Evolutionary conservation across 2,113 vertebrate genomes (phyloP), one percentile per base, ranked within the genome.

Genomic region (Micromys minutus): DNA sequence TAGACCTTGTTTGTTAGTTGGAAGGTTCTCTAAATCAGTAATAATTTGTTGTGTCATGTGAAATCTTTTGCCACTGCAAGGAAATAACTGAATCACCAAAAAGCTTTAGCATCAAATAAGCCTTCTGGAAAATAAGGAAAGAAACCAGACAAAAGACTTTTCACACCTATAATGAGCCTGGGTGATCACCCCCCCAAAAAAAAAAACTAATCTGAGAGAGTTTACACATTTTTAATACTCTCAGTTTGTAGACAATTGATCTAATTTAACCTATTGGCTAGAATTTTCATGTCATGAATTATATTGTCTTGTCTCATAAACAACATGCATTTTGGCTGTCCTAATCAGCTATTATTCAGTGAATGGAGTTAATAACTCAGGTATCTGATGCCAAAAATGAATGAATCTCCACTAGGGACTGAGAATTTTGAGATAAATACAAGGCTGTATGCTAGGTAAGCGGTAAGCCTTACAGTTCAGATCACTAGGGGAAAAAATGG

Each of bases 331-430:
- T 80, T 87, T 89, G 63, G 79, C 79, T 97, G 74, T 91, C 57
- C 65, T 94, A 94, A 90, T 63, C 83, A 96, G 79, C 89, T 87
- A 65, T 77, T 34, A 65, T 96, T 96, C 69, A 91, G 0, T 90
- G 65, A 96, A 87, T 52, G 63, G 81, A 93, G 95, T 89, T 79
- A 96, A 80, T 55, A 96, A 95, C 91, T 93, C 92, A 92, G 94
- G 95, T 96, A 89, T 65, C 90, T 80, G 31, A 61, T 63, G 63
- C 91, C 91, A 96, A 97, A 97, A 97, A 88, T 45, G 94, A 91
- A 67, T 87, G 94, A 91, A 67, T 87, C 84, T 86, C 77, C 75
- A 57, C 45, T 50, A 92, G 74, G 74, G 81, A 55, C 89, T 91
- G 59, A 90, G 89, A 95, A 83, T 89, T 87, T 65, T 80, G 91